Evolutionary conservation across 2,113 vertebrate genomes (phyloP).

Genomic region (Bubo bubo): DNA sequence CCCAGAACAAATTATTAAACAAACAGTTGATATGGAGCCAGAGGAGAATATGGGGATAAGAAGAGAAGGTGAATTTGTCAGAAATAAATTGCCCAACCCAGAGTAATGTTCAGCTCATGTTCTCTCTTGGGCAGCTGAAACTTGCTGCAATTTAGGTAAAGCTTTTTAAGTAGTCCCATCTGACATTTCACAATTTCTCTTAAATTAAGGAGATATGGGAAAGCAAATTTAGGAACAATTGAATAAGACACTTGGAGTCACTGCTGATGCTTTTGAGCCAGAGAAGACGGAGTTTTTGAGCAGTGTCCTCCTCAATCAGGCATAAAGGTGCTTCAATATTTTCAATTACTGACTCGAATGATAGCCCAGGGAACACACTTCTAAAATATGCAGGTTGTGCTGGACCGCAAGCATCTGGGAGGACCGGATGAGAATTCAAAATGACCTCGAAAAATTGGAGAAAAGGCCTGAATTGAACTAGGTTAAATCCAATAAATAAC

Average conservation of each 20-base stretch:
- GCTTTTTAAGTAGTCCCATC: neutral
- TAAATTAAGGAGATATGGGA: neutral
- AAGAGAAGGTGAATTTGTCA: neutral
- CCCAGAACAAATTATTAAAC: neutral
- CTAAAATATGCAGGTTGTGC: neutral
- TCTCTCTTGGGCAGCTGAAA: neutral
- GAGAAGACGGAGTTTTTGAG: neutral
- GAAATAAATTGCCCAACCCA: neutral
- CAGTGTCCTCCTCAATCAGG: neutral
- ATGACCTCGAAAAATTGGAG: neutral
- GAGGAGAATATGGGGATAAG: neutral
- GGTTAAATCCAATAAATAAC: neutral
- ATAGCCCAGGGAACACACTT: neutral
- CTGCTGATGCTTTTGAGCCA: neutral
- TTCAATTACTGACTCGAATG: neutral
- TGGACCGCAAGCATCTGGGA: neutral
- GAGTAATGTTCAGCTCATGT: neutral
- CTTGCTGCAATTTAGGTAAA: neutral
- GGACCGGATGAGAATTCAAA: neutral
- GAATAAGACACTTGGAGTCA: neutral
- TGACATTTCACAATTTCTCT: neutral
- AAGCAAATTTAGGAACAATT: neutral
- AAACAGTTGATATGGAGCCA: neutral
- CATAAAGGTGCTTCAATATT: neutral
- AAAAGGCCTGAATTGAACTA: neutral